These are phyloP conservation scores for Seira musarum DNA, from an alignment of 2,888 invertebrate species.

Conservation along the genomic window DNA sequence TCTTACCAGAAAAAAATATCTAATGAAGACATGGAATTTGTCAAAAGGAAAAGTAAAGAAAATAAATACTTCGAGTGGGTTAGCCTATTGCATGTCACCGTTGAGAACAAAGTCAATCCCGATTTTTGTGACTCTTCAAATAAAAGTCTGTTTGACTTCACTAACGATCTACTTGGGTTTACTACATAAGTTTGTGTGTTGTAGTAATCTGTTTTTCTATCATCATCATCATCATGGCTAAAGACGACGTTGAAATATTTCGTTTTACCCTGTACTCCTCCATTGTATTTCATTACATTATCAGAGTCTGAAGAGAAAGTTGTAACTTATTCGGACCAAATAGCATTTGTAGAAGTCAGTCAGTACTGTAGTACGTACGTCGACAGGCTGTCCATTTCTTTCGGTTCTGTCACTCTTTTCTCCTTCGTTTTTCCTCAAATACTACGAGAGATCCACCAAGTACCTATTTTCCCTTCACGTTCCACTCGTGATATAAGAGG, in stretches of 20 bases:
- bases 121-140: constrained; percentile 26
- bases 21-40: constrained; percentile 12
- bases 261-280: too few relatives aligned
- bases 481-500: too few relatives aligned
- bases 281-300: too few relatives aligned
- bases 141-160: constrained; percentile 48
- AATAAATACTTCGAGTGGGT: constrained; percentile 22
- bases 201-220: not conserved
- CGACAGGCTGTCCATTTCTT: constrained; percentile 54
- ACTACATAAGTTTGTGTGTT: not conserved
- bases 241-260: too few relatives aligned
- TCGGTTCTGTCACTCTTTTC: constrained; percentile 19
- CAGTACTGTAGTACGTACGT: constrained; percentile 4
- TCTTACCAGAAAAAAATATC: constrained; percentile 1
- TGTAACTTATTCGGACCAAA: too few relatives aligned
- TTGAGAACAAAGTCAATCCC: constrained; percentile 5
- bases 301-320: too few relatives aligned
- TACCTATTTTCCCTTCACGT: too few relatives aligned
- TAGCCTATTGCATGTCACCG: constrained; percentile 29
- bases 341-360: too few relatives aligned
- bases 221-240: too few relatives aligned
- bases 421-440: not conserved
- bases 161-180: constrained; percentile 10
- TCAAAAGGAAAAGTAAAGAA: constrained; percentile 26
- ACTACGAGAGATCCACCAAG: too few relatives aligned